Base-by-base conservation (phyloP, 2,888 invertebrate genomes). In the Celastrina argiolus region DNA sequence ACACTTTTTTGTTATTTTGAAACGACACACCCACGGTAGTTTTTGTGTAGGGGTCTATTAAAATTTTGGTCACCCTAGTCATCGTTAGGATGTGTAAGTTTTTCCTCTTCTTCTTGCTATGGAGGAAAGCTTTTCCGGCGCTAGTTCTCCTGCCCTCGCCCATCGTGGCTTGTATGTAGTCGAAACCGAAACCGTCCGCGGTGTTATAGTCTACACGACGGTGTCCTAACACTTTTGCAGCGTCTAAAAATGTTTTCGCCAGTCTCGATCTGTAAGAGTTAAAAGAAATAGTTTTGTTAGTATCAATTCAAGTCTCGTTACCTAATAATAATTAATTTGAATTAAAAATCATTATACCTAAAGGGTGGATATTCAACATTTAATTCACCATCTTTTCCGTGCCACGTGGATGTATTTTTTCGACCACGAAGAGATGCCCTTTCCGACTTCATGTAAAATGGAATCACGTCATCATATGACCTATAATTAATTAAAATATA, bases 201-300 rank as follows among this genome's bases (percentile, higher is more conserved):
- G 94, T 94, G 79, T 96, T 96, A 79, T 95, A 95, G 78, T 96
- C 96, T 4, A 93, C 92, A 72, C 92, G 85, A 2, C 92, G 91
- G 69, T 94, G 91, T 0, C 96, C 96, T 64, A 93, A 84, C 71
- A 94, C 87, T 68, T 90, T 82, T 0, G 93, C 94, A 0, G 94
- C 93, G 56, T 94, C 87, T 6, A 96, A 81, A 74, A 96, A 94
- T 0, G 94, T 93, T 45, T 93, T 92, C 0, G 94, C 93, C 1
- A 95, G 85, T 74, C 92, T 87, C 1, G 90, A 84, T 68, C 89
- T 90, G 81, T 31, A 82, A 83, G 42, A 26, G n/a, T n/a, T n/a
- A n/a, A 42, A 56, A 64, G 61, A 22, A 66, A 41, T 45, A 65
- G 59, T 41, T 12, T 67, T 42, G 28, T 39, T 5, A 26, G 26